Conservation (phyloP, 2,113 vertebrate species). For the Oncorhynchus kisutch region DNA sequence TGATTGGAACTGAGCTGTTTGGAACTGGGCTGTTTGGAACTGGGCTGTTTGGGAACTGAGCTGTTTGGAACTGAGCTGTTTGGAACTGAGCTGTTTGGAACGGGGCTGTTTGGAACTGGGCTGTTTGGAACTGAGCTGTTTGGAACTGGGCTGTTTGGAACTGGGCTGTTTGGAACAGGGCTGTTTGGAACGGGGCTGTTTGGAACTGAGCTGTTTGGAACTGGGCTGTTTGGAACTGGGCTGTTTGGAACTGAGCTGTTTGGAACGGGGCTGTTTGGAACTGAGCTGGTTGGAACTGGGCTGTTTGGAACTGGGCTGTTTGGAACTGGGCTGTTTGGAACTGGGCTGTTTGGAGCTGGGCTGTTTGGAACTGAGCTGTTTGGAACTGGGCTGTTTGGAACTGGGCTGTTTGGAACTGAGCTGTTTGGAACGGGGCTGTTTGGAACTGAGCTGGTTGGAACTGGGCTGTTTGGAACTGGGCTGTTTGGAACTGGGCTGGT, state of each 20-base stretch:
- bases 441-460: constrained; percentile 13
- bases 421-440: neutral
- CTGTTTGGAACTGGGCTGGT: neutral
- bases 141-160: neutral
- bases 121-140: constrained; percentile 17
- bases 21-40: constrained; percentile 18
- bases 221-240: neutral
- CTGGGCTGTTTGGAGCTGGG: neutral
- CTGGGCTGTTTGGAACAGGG: constrained; percentile 3
- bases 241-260: neutral
- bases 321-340: neutral
- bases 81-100: neutral
- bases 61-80: constrained; percentile 18
- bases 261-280: neutral
- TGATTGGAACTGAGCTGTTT: neutral
- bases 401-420: neutral
- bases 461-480: neutral
- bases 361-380: constrained; percentile 17
- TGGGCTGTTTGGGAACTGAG: constrained; percentile 6
- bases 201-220: too few relatives aligned
- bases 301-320: constrained; percentile 19
- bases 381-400: too few relatives aligned
- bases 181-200: constrained; percentile 16
- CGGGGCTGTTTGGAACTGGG: constrained; percentile 8
- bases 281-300: constrained; percentile 3